These are phyloP conservation scores for Mirounga angustirostris DNA, from an alignment of 2,113 vertebrate species.

Conservation along the genomic window DNA sequence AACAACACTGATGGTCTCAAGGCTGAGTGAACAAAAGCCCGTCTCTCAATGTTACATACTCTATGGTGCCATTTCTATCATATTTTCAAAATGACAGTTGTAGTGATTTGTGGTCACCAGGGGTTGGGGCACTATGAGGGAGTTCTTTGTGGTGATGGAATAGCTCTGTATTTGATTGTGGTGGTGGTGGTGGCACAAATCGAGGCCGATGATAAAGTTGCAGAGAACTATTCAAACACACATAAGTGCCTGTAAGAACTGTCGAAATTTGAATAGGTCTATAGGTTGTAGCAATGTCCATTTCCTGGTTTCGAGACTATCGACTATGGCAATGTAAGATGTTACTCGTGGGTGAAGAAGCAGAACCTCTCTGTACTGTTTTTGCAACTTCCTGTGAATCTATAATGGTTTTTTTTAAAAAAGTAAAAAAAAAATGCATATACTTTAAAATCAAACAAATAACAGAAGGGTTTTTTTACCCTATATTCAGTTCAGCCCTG, in stretches of 20 bases:
- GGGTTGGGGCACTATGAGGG: background rate
- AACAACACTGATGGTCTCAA: background rate
- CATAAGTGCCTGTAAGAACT: background rate
- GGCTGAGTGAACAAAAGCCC: background rate
- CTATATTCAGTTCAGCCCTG: background rate
- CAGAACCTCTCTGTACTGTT: background rate
- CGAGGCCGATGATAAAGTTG: background rate
- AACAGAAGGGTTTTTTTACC: background rate
- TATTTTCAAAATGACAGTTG: background rate
- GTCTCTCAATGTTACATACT: background rate
- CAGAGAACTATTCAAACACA: background rate
- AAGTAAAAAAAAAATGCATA: background rate
- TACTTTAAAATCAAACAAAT: background rate
- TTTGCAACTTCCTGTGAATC: background rate
- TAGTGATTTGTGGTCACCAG: background rate
- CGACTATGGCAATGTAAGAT: too few species aligned
- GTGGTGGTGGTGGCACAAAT: background rate
- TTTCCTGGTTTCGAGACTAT: background rate
- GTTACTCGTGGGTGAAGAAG: background rate
- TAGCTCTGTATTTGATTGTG: background rate
- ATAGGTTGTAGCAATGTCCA: background rate
- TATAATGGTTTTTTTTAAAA: background rate
- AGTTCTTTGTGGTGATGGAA: background rate
- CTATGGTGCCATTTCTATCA: background rate
- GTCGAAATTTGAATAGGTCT: background rate